phyloP scores from a whole-genome alignment of 2,113 vertebrate genomes.

The Xyliphius kryptos region DNA sequence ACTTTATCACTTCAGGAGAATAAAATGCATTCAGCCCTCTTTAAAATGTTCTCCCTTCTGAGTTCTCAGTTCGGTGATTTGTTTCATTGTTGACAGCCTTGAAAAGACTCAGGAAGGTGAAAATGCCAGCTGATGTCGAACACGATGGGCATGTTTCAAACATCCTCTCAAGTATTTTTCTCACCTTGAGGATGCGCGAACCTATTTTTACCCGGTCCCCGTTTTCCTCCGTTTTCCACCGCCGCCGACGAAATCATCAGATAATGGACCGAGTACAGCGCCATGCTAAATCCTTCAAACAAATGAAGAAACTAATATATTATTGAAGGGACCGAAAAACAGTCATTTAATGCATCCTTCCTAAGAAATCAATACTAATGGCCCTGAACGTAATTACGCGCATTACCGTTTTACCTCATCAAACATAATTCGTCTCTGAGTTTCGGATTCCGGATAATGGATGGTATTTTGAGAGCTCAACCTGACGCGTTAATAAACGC shows the following conservation, averaged over 20 bases:
- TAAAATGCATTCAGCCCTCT: slow-evolving; percentile 40
- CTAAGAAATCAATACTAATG: slow-evolving; percentile 1
- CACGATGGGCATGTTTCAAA: slow-evolving; percentile 33
- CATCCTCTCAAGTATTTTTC: slow-evolving; percentile 10
- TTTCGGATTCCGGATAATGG: slow-evolving; percentile 1
- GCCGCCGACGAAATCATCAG: slow-evolving; percentile 25
- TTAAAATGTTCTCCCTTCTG: slow-evolving; percentile 37
- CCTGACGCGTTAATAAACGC: background rate
- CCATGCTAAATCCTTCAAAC: slow-evolving; percentile 16
- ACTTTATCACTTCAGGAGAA: slow-evolving; percentile 18
- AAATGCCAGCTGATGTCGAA: slow-evolving; percentile 35
- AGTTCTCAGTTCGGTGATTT: slow-evolving; percentile 35
- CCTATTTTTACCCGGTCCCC: slow-evolving; percentile 8
- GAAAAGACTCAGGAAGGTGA: slow-evolving; percentile 38
- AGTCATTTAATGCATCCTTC: slow-evolving; percentile 9
- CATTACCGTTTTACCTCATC: background rate
- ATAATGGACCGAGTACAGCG: slow-evolving; percentile 1
- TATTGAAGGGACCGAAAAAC: slow-evolving; percentile 15
- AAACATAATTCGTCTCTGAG: background rate
- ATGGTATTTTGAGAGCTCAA: too few species aligned
- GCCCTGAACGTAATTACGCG: slow-evolving; percentile 10
- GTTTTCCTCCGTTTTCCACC: too few species aligned
- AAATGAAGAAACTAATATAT: slow-evolving; percentile 22
- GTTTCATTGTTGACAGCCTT: slow-evolving; percentile 42
- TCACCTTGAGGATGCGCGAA: slow-evolving; percentile 16